Evolutionary conservation across 2,888 invertebrate species (phyloP), one percentile per base, ranked within the genome.

Genomic region (Amphiduros pacificus): DNA sequence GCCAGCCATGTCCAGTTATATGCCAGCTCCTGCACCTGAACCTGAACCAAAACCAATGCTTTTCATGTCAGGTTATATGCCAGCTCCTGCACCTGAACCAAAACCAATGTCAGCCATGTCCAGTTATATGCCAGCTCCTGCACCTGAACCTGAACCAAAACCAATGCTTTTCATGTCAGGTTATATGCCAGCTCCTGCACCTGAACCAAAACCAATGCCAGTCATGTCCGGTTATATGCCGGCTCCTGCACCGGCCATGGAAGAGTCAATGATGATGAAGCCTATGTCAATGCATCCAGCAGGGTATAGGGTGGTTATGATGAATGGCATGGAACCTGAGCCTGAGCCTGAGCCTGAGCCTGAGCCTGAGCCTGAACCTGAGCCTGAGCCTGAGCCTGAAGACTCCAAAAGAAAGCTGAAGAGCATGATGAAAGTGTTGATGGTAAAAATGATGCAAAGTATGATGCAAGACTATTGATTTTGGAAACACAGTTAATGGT

Each of bases 281-380:
- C n/a, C n/a, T n/a, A n/a, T n/a, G n/a, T n/a, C n/a, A n/a, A n/a
- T n/a, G n/a, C n/a, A n/a, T n/a, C n/a, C n/a, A n/a, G n/a, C n/a
- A n/a, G n/a, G n/a, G n/a, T n/a, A n/a, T n/a, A n/a, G n/a, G n/a
- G n/a, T n/a, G n/a, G n/a, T n/a, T n/a, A n/a, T n/a, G n/a, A n/a
- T n/a, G n/a, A n/a, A n/a, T n/a, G n/a, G n/a, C n/a, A n/a, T n/a
- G 2, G 49, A 49, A 27, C 54, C 54, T 3, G 29, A 32, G 54
- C 36, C 9, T 9, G 40, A 55, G 24, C 24, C 11, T 2, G 40
- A 55, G 11, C 41, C 40, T 3, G 55, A 56, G 27, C 48, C 48
- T 11, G 27, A 27, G 20, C 56, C 56, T 28, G 56, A 41, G 48
- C 56, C 56, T 2, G 56, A 41, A 9, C 56, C 56, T 4, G 44